Percentiles rank a stretch among this genome's conserved stretches.
These are phyloP conservation scores for Limenitis camilla DNA, from an alignment of 2,888 invertebrate species.

Conservation along the genomic window DNA sequence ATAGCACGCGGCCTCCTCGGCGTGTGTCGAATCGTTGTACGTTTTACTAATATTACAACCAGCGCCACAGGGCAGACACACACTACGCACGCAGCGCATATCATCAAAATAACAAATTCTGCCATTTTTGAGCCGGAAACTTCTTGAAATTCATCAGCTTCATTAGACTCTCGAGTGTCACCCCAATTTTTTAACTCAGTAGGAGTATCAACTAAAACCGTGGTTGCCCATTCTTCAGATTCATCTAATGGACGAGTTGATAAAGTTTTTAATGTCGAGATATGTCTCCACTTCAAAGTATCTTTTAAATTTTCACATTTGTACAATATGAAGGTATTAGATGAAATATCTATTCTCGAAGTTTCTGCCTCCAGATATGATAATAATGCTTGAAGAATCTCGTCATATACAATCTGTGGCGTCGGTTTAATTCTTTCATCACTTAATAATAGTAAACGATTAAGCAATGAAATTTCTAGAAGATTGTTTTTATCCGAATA, in stretches of 20 bases:
- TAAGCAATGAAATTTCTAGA: constrained; percentile 1
- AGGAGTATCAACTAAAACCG: constrained; percentile 29
- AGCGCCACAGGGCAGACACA: constrained; percentile 21
- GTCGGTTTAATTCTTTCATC: constrained; percentile 7
- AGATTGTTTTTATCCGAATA: too few relatives aligned
- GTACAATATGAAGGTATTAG: constrained; percentile 33
- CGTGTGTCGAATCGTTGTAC: constrained; percentile 13
- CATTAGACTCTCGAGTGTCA: constrained; percentile 18
- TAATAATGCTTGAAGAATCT: constrained; percentile 24
- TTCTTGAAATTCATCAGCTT: constrained; percentile 19
- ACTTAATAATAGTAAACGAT: constrained; percentile 24
- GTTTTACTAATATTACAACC: constrained; percentile 16
- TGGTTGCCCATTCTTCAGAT: constrained; percentile 30
- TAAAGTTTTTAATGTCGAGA: constrained; percentile 31
- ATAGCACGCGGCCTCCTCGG: constrained; percentile 32
- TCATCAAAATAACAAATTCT: constrained; percentile 17
- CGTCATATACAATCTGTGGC: constrained; percentile 20
- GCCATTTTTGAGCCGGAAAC: constrained; percentile 6
- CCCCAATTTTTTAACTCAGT: constrained; percentile 24
- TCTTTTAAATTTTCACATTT: constrained; percentile 23
- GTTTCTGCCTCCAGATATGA: constrained; percentile 16
- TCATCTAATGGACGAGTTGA: constrained; percentile 31
- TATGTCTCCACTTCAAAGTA: constrained; percentile 29
- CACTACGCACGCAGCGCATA: constrained; percentile 21
- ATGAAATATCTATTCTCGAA: constrained; percentile 22